Percentiles rank a stretch among this genome's conserved stretches.
Evolutionary conservation across 2,888 invertebrate species (phyloP).

Genomic region (Hypolimnas misippus): DNA sequence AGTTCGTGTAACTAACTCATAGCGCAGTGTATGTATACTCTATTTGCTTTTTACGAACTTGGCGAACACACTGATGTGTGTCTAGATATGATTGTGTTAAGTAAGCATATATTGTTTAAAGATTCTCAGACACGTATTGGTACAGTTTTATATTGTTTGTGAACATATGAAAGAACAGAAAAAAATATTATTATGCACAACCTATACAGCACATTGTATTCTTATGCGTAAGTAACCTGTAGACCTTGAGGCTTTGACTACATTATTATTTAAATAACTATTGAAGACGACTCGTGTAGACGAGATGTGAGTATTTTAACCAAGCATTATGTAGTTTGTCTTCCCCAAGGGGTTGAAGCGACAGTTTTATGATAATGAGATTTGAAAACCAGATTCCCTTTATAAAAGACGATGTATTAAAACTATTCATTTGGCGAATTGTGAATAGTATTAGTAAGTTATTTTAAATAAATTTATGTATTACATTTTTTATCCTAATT

Average conservation of each 20-base stretch:
- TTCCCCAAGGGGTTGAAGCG: not conserved
- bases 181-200: constrained; percentile 2
- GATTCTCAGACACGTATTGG: no score
- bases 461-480: no score
- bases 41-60: no score
- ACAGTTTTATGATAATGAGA: not conserved
- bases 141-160: no score
- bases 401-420: not conserved
- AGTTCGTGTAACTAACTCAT: no score
- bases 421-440: not conserved
- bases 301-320: not conserved
- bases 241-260: constrained; percentile 16
- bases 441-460: no score
- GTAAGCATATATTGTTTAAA: no score
- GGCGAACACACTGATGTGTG: no score
- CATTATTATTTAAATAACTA: constrained; percentile 19
- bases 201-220: constrained; percentile 8
- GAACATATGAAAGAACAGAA: not conserved
- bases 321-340: not conserved
- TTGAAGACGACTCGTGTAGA: constrained; percentile 12
- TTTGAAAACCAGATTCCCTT: not conserved
- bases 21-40: no score
- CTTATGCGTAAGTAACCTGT: constrained; percentile 18
- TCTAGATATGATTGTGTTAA: no score
- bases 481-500: no score